Percentiles rank a stretch among this genome's conserved stretches.
phyloP scores from a whole-genome alignment of 2,113 vertebrate species.

The Caracal caracal region DNA sequence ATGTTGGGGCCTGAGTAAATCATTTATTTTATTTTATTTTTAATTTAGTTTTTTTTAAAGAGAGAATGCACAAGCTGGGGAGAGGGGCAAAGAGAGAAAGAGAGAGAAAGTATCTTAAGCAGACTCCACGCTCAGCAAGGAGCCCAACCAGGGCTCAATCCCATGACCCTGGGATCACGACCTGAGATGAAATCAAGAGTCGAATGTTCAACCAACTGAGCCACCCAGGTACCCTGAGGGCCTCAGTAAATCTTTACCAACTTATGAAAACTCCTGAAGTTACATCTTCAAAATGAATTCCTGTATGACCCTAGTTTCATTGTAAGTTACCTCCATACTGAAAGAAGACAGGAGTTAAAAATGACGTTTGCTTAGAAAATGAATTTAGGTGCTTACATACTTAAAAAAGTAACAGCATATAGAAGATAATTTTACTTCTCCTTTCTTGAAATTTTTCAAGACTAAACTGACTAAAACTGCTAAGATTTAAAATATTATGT shows the following conservation, averaged over 20 bases:
- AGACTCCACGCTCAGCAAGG: too few species aligned
- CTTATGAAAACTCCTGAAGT: constrained; percentile 8
- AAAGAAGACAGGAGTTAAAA: neutral
- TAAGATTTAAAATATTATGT: neutral
- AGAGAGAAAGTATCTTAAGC: too few species aligned
- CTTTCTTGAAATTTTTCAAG: neutral
- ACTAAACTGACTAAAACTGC: neutral
- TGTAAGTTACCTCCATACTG: constrained; percentile 50
- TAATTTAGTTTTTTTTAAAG: too few species aligned
- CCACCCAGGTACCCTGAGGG: too few species aligned
- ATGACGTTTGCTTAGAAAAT: constrained; percentile 13
- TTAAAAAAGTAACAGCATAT: neutral
- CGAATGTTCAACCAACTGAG: too few species aligned
- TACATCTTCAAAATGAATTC: constrained; percentile 52
- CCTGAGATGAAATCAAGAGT: too few species aligned
- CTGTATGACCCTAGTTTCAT: neutral
- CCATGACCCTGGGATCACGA: too few species aligned
- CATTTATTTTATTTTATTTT: too few species aligned
- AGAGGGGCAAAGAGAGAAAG: too few species aligned
- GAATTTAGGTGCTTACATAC: neutral
- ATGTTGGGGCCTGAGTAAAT: neutral
- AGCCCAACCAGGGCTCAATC: too few species aligned
- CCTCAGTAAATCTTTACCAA: constrained; percentile 47
- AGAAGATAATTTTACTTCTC: constrained; percentile 8
- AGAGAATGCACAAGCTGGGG: too few species aligned